Conservation (phyloP, 2,888 invertebrate genomes). For the Lingula anatina region DNA sequence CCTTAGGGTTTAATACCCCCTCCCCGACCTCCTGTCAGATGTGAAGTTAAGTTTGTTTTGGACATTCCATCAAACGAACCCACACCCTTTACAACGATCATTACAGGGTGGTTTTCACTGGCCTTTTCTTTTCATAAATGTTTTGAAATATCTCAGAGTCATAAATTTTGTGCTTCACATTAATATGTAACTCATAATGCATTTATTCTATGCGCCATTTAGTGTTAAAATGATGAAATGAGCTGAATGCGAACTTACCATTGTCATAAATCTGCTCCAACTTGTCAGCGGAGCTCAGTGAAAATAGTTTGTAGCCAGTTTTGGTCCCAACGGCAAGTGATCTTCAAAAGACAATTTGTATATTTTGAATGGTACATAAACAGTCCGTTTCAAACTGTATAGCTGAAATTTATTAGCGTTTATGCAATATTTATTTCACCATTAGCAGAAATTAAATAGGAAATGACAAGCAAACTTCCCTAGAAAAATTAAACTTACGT, state of each 20-base stretch:
- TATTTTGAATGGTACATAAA: too few species aligned
- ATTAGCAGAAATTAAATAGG: conserved; percentile 1
- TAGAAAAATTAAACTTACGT: conserved; percentile 71
- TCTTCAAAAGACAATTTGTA: conserved; percentile 27
- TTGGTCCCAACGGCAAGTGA: conserved; percentile 90
- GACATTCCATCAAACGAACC: background rate
- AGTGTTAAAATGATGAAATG: too few species aligned
- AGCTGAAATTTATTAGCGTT: conserved; percentile 4
- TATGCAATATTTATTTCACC: background rate
- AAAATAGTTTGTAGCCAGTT: conserved; percentile 83
- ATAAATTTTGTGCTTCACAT: too few species aligned
- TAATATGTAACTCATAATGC: background rate
- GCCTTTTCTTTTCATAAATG: too few species aligned
- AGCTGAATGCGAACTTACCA: too few species aligned
- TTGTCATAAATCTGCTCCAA: conserved; percentile 86
- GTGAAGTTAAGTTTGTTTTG: background rate
- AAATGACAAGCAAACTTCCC: background rate
- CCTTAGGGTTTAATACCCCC: too few species aligned
- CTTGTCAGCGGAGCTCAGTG: conserved; percentile 70
- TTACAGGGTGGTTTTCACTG: too few species aligned
- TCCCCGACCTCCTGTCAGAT: too few species aligned
- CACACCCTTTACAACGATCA: background rate
- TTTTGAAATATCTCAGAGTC: too few species aligned
- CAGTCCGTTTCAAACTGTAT: too few species aligned
- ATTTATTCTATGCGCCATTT: background rate